Evolutionary conservation across 64 coral and sea anemone genomes (phyloP).

Genomic region (Actinia equina): DNA sequence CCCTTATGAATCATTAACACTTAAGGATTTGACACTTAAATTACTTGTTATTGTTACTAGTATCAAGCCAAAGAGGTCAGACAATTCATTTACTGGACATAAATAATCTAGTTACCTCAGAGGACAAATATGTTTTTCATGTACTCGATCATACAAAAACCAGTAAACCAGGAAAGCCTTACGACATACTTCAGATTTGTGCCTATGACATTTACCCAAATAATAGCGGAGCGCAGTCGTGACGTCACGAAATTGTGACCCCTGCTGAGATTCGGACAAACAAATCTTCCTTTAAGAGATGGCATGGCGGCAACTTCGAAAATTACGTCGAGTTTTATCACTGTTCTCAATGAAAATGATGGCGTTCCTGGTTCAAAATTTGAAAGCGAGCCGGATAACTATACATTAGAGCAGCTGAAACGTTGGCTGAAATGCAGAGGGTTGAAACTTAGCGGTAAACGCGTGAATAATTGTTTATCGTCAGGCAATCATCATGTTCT

Average conservation of each 20-base stretch:
- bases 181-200: background rate
- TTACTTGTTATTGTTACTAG: no score
- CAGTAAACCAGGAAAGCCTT: conserved; percentile 38
- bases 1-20: no score
- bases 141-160: no score
- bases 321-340: background rate
- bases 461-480: no score
- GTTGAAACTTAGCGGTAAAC: background rate
- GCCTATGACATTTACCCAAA: background rate
- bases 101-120: no score
- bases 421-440: background rate
- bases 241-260: conserved; percentile 21
- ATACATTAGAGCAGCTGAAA: conserved; percentile 1
- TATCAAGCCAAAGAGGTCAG: no score
- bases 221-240: conserved; percentile 22
- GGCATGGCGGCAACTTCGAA: background rate
- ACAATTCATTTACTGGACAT: no score
- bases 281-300: background rate
- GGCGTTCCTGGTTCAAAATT: conserved; percentile 22
- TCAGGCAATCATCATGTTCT: no score
- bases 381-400: no score
- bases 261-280: conserved; percentile 29
- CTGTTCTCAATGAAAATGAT: background rate
- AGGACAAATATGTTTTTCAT: no score
- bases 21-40: no score